phyloP scores from a whole-genome alignment of 2,113 vertebrate genomes.

The Brevimyrus niger region DNA sequence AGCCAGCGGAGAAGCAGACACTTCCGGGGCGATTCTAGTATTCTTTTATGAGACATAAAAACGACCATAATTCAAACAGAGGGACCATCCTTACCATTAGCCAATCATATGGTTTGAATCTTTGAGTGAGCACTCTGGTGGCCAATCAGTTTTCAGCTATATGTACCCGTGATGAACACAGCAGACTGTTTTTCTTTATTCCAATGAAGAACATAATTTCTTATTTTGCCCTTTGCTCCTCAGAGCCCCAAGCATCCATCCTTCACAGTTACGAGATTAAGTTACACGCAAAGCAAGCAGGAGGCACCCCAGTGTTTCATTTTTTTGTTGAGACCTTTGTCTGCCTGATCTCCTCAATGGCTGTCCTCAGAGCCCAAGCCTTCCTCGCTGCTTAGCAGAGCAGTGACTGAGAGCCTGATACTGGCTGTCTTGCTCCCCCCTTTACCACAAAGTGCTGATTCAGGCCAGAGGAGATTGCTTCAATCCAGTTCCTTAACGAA shows the following conservation, averaged over 20 bases:
- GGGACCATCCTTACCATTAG: background rate
- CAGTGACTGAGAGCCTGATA: background rate
- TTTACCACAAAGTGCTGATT: slow-evolving; percentile 38
- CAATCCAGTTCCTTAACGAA: slow-evolving; percentile 29
- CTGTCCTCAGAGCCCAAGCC: background rate
- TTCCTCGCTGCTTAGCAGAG: slow-evolving; percentile 1
- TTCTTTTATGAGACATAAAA: background rate
- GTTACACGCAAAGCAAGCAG: background rate
- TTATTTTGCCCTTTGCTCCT: background rate
- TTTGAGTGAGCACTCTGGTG: background rate
- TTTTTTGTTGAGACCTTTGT: slow-evolving; percentile 27
- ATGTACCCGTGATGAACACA: background rate
- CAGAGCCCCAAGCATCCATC: background rate
- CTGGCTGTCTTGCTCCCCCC: slow-evolving; percentile 17
- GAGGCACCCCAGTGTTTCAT: background rate
- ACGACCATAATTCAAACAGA: background rate
- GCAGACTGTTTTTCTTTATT: background rate
- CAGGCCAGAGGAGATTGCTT: slow-evolving; percentile 33
- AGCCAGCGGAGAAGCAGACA: background rate
- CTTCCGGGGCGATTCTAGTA: background rate
- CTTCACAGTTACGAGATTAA: background rate
- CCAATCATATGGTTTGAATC: background rate
- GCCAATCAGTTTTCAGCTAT: background rate
- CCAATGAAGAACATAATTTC: background rate
- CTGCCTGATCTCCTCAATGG: slow-evolving; percentile 9